Evolutionary conservation across 2,888 invertebrate species (phyloP), one percentile per base, ranked within the genome.

Genomic region (Drosophila sordidula): DNA sequence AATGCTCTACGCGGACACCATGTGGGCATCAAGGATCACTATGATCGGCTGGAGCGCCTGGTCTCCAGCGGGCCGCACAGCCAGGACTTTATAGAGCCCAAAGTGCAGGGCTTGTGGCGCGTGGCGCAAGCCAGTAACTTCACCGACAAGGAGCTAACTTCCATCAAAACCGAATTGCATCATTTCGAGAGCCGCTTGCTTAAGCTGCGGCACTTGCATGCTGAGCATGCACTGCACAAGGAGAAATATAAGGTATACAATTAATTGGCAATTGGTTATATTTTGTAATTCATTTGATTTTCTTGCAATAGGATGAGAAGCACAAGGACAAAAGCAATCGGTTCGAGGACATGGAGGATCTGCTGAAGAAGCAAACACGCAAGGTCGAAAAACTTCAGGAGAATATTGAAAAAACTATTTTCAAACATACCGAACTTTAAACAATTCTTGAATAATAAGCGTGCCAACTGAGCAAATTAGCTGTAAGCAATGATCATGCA

Each of bases 71-170:
- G 95, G 11, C 96, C 97, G 0, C 95, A 95, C 63, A 96, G 96
- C 87, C 95, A 95, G 90, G 97, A 97, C 89, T 98, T 98, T 90
- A 94, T 97, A 44, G 98, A 98, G 89, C 97, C 97, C 0, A 96
- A 97, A 93, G 98, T 98, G 1, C 96, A 97, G 91, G 96, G 96
- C 0, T 92, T 98, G 32, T 98, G 98, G 98, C 95, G 94, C 79
- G 78, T 75, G 47, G 75, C 78, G 1, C 62, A 63, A 16, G 94
- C 95, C 55, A 95, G 95, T 11, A 96, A 97, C 91, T 98, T 98
- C 91, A 94, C 95, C 22, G 93, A 94, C 0, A 95, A 96, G 66
- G 98, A 98, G 92, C 93, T 98, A 11, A 95, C 95, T 61, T 97
- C 97, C 0, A 93, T 98, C 46, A 96, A 96, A 93, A 96, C 95